Percentiles rank a stretch among this genome's conserved stretches.
Conservation (phyloP, 2,797 vertebrate species). For the Xenopus petersii region DNA sequence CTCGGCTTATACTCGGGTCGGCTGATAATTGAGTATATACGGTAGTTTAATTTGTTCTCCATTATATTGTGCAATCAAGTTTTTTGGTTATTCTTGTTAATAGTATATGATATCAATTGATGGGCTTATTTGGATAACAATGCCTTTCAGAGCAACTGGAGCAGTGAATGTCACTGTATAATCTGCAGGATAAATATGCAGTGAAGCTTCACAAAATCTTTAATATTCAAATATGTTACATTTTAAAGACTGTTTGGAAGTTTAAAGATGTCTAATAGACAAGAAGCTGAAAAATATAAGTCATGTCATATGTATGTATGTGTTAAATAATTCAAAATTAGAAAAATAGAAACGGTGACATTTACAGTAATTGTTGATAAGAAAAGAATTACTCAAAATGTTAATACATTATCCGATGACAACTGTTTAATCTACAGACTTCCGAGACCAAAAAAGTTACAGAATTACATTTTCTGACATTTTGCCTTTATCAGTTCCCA, state of each 20-base stretch:
- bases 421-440: slow-evolving; percentile 22
- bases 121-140: slow-evolving; percentile 21
- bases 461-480: slow-evolving; percentile 18
- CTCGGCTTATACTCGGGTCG: too few species aligned
- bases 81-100: not conserved
- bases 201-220: slow-evolving; percentile 10
- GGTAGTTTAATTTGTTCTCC: too few species aligned
- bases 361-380: slow-evolving; percentile 19
- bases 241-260: slow-evolving; percentile 31
- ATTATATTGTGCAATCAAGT: too few species aligned
- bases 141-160: slow-evolving; percentile 22
- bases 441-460: slow-evolving; percentile 9
- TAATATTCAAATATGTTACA: slow-evolving; percentile 23
- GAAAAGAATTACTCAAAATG: slow-evolving; percentile 13
- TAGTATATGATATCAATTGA: slow-evolving; percentile 5
- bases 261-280: slow-evolving; percentile 31
- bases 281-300: slow-evolving; percentile 15
- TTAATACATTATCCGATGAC: slow-evolving; percentile 18
- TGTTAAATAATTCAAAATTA: too few species aligned
- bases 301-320: slow-evolving; percentile 9
- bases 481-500: slow-evolving; percentile 39
- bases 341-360: slow-evolving; percentile 1
- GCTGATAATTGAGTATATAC: too few species aligned
- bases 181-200: slow-evolving; percentile 21
- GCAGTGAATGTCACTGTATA: slow-evolving; percentile 38